phyloP scores from a whole-genome alignment of 2,797 vertebrate species.

The Potorous gilbertii region DNA sequence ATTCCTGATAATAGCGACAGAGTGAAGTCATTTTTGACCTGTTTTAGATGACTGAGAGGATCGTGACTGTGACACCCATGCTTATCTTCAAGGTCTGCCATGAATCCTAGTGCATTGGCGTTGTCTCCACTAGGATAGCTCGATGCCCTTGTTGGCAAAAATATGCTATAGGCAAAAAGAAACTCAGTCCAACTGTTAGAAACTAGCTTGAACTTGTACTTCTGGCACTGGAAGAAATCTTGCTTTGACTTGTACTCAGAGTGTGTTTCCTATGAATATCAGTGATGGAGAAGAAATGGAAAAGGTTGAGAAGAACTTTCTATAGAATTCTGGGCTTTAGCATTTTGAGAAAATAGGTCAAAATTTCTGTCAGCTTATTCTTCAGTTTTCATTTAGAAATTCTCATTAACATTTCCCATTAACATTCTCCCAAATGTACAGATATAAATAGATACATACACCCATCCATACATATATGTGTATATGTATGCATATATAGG shows the following conservation, averaged over 20 bases:
- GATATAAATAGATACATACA: not conserved
- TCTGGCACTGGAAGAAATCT: conserved; percentile 73
- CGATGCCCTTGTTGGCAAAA: conserved; percentile 60
- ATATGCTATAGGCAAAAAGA: conserved; percentile 70
- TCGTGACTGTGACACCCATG: not conserved
- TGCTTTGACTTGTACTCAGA: conserved; percentile 63
- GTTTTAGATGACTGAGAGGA: not conserved
- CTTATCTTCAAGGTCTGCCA: conserved; percentile 3
- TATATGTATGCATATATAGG: not conserved
- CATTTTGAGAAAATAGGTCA: not conserved
- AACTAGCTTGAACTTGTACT: conserved; percentile 80
- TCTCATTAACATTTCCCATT: not conserved
- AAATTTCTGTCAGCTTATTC: conserved; percentile 30
- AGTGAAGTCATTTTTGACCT: not conserved
- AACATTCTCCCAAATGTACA: not conserved
- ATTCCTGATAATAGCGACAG: not conserved
- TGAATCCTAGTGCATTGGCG: not conserved
- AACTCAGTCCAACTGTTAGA: conserved; percentile 67
- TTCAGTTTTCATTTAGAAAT: not conserved
- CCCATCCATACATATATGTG: not conserved
- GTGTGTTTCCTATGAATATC: conserved; percentile 41
- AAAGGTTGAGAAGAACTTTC: conserved; percentile 17
- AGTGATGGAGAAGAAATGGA: conserved; percentile 37
- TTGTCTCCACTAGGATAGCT: not conserved
- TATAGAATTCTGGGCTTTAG: not conserved